A percentile compares a stretch with the other conserved stretches of the same genome.
Conservation (phyloP, 2,797 vertebrate genomes). For the Hypotaenidia philippensis region DNA sequence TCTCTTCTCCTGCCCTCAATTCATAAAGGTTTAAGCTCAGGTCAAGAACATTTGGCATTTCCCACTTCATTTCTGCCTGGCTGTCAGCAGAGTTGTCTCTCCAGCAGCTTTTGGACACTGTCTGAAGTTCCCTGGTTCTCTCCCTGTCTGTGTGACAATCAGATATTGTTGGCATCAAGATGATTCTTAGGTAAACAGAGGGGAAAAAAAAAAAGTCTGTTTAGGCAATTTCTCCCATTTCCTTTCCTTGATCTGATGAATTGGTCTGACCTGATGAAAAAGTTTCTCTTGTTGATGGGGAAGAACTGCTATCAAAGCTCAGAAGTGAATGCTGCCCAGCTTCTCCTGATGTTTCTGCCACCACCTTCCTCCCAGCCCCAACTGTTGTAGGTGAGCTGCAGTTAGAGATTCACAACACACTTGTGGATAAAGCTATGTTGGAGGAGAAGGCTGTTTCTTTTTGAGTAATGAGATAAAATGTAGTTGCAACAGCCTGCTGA, state of each 20-base stretch:
- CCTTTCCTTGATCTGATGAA: background rate
- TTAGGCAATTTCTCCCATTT: background rate
- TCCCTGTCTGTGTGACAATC: background rate
- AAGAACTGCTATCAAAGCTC: background rate
- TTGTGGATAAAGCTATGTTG: background rate
- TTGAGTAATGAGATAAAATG: fast-evolving
- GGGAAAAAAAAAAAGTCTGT: fast-evolving
- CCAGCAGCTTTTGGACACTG: background rate
- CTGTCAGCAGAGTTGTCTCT: slow-evolving; percentile 15
- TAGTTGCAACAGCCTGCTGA: background rate
- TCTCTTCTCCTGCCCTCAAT: slow-evolving; percentile 9
- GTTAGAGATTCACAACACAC: background rate
- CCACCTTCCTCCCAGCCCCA: background rate
- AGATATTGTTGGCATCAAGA: background rate
- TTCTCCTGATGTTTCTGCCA: background rate
- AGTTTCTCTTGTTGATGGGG: background rate
- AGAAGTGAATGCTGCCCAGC: background rate
- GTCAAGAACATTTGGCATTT: slow-evolving; percentile 38
- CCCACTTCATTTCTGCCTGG: slow-evolving; percentile 35
- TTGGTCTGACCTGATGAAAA: no score
- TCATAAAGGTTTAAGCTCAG: slow-evolving; percentile 41
- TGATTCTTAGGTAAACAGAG: background rate
- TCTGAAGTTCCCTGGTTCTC: background rate
- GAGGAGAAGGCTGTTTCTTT: background rate
- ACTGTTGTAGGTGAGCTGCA: fast-evolving